phyloP scores from a whole-genome alignment of 2,113 vertebrate genomes.

The Oreochromis spilurus region DNA sequence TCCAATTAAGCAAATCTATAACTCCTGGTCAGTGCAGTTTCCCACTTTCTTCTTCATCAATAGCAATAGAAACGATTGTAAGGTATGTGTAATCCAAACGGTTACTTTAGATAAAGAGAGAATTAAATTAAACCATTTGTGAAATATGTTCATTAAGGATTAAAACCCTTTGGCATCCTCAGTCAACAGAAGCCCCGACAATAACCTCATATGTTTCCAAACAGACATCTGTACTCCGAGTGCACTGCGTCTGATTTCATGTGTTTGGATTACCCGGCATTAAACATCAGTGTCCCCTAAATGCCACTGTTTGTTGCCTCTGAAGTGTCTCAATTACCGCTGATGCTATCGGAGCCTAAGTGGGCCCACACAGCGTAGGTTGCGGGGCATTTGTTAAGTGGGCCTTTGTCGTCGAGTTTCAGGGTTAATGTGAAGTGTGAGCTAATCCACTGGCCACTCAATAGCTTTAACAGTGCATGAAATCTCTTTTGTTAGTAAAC shows the following conservation, averaged over 20 bases:
- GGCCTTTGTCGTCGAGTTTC: constrained; percentile 56
- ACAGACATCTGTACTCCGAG: background rate
- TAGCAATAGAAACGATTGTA: background rate
- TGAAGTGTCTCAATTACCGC: constrained; percentile 62
- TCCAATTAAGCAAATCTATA: constrained; percentile 53
- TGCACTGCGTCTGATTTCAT: background rate
- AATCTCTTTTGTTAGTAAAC: constrained; percentile 75
- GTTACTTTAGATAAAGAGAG: background rate
- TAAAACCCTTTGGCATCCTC: background rate
- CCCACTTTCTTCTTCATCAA: background rate
- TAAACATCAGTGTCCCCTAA: constrained; percentile 28
- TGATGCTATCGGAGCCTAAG: constrained; percentile 56
- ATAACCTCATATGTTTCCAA: background rate
- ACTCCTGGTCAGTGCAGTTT: constrained; percentile 1
- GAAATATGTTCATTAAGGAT: background rate
- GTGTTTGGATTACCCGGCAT: constrained; percentile 11
- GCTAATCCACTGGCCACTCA: constrained; percentile 73
- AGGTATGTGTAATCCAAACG: background rate
- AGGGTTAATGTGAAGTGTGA: constrained; percentile 66
- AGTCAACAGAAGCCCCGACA: background rate
- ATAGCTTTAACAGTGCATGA: constrained; percentile 72
- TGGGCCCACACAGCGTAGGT: constrained; percentile 34
- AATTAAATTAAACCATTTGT: background rate
- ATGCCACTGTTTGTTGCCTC: constrained; percentile 34
- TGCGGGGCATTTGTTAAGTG: constrained; percentile 55